Base-by-base conservation (phyloP, 2,113 vertebrate species). In the Plestiodon gilberti region DNA sequence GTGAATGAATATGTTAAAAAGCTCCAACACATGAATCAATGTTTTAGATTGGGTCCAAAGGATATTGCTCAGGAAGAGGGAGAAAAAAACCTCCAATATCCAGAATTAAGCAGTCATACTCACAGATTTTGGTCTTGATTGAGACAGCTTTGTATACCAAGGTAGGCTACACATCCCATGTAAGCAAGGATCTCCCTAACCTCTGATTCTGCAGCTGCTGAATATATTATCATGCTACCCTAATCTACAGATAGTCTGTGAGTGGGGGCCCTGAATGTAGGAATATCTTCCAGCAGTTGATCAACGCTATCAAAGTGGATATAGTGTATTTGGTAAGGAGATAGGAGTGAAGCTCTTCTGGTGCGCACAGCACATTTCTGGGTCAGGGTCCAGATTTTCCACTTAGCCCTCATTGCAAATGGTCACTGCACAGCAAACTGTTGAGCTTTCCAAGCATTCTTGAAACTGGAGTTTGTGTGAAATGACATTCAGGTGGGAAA, bases 351-450 rank as follows among this genome's bases (percentile, higher is more conserved):
- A 75, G 40, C 28, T 30, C 8, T 15, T 23, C 23, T 17, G 11
- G 15, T 35, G 52, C n/a, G 59, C 10, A 17, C 18, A 18, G n/a
- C 18, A 33, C n/a, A 59, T 23, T 18, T 78, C 30, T 78, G 30
- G n/a, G 59, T 78, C n/a, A 59, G 20, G 76, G 30, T n/a, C 82
- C n/a, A 67, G 81, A 4, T 80, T 15, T 86, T 28, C n/a, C 89
- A 20, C 90, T 91, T 88, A 55, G 40, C 52, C 59, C 17, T 92
- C 75, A 35, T 79, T 89, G 86, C 69, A 92, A 90, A 86, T 4
- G n/a, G 5, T 71, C 28, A 3, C 59, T 84, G 83, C 52, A 81
- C 38, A 40, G 6, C 35, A 80, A 71, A 65, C 2, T n/a, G 75
- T 9, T 10, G 52, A 23, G 43, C 4, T 30, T 55, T 4, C 75